Conservation (phyloP, 1,140 invertebrate species). For the Proales similis region DNA sequence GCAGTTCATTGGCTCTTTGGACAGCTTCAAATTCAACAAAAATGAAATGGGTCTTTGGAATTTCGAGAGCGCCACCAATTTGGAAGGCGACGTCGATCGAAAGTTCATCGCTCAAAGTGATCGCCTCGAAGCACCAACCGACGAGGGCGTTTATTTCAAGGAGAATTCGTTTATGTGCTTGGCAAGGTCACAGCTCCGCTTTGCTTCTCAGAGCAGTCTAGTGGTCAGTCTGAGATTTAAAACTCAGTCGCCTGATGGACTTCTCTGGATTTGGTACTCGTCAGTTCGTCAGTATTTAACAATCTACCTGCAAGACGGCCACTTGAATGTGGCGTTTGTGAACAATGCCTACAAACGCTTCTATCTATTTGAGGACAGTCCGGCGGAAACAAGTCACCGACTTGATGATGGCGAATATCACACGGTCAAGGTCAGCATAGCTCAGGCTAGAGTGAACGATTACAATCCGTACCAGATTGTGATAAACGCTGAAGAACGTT, state of each 20-base stretch:
- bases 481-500: constrained; percentile 3
- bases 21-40: constrained; percentile 9
- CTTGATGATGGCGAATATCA: constrained; percentile 28
- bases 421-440: constrained; percentile 13
- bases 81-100: constrained; percentile 25
- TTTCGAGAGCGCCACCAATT: constrained; percentile 9
- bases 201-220: neutral
- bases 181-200: neutral
- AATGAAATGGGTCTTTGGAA: constrained; percentile 19
- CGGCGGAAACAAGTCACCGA: neutral
- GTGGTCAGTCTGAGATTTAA: constrained; percentile 21
- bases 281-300: constrained; percentile 23
- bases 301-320: constrained; percentile 16
- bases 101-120: constrained; percentile 22
- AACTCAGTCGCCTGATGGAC: constrained; percentile 10
- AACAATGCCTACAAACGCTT: constrained; percentile 23
- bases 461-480: neutral
- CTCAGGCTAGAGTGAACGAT: neutral
- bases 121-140: constrained; percentile 1
- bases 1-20: constrained; percentile 23
- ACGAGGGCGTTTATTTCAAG: constrained; percentile 27
- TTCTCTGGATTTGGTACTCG: constrained; percentile 30
- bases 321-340: constrained; percentile 20
- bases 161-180: constrained; percentile 32
- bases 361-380: constrained; percentile 5